Evolutionary conservation across 2,113 vertebrate species (phyloP).

Genomic region (Rhinolophus sinicus): DNA sequence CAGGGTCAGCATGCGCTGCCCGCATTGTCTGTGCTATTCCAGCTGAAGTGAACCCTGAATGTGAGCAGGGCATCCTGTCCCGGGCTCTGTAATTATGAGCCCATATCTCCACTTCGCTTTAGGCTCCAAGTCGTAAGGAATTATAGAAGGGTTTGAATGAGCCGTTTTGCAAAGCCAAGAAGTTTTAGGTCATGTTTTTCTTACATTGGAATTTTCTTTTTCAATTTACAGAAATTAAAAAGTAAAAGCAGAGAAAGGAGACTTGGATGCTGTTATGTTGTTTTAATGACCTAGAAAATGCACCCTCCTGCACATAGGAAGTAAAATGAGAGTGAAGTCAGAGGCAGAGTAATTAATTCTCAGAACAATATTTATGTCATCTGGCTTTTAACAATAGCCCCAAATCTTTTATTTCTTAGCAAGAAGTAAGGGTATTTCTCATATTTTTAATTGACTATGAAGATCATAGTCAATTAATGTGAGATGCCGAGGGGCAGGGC

Average conservation of each 20-base stretch:
- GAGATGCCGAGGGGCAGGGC: background rate
- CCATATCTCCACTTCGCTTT: slow-evolving; percentile 37
- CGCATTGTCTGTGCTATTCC: slow-evolving; percentile 29
- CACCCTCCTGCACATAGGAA: background rate
- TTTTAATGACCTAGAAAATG: background rate
- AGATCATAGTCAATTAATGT: background rate
- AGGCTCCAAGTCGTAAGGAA: slow-evolving; percentile 25
- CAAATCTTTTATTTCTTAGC: background rate
- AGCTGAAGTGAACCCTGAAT: slow-evolving; percentile 47
- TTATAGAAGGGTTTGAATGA: slow-evolving; percentile 31
- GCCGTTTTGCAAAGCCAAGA: slow-evolving; percentile 20
- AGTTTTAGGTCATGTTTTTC: slow-evolving; percentile 52
- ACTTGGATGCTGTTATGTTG: background rate
- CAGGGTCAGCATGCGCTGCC: background rate
- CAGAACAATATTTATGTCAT: background rate
- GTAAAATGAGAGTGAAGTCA: background rate
- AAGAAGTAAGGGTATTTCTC: background rate
- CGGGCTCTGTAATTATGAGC: background rate
- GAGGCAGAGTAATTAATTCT: background rate
- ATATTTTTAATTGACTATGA: slow-evolving; percentile 28
- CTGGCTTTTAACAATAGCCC: background rate
- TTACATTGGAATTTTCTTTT: background rate
- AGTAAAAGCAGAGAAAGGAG: slow-evolving; percentile 29
- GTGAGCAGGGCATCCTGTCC: slow-evolving; percentile 42
- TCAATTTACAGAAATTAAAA: slow-evolving; percentile 55